A percentile compares a stretch with the other conserved stretches of the same genome.
phyloP scores from a whole-genome alignment of 2,797 vertebrate species.

The Hyperoplus lanceolatus region DNA sequence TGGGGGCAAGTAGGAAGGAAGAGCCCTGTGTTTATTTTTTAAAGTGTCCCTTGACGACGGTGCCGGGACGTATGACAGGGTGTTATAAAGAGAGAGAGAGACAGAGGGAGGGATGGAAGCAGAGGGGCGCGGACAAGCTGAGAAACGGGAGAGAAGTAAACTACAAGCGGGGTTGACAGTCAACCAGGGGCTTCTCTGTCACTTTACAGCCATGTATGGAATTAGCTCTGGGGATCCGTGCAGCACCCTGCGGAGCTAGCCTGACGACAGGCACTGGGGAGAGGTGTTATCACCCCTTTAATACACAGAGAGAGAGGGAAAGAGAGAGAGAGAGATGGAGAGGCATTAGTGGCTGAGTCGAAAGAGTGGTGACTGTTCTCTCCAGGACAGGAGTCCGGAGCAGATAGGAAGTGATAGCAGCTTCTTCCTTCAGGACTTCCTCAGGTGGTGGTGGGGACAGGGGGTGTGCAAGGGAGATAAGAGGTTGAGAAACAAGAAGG shows the following conservation, averaged over 20 bases:
- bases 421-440: constrained; percentile 57
- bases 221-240: constrained; percentile 27
- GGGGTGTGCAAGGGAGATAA: neutral
- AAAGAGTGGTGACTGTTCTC: constrained; percentile 75
- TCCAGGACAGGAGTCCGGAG: constrained; percentile 65
- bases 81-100: constrained; percentile 44
- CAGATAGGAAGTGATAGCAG: constrained; percentile 61
- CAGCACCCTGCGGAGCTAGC: constrained; percentile 44
- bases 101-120: neutral
- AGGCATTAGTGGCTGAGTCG: constrained; percentile 73
- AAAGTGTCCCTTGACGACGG: constrained; percentile 69
- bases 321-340: neutral
- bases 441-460: constrained; percentile 24
- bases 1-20: constrained; percentile 16
- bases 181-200: constrained; percentile 55
- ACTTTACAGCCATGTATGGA: constrained; percentile 69
- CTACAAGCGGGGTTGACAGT: constrained; percentile 69
- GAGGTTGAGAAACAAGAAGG: constrained; percentile 20
- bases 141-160: constrained; percentile 64
- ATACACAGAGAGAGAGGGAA: constrained; percentile 56
- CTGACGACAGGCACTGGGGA: constrained; percentile 54
- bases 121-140: constrained; percentile 38
- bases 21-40: constrained; percentile 60
- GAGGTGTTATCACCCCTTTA: constrained; percentile 77
- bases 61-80: constrained; percentile 68